These are phyloP conservation scores for Otus sunia DNA, from an alignment of 2,113 vertebrate species.

Conservation along the genomic window DNA sequence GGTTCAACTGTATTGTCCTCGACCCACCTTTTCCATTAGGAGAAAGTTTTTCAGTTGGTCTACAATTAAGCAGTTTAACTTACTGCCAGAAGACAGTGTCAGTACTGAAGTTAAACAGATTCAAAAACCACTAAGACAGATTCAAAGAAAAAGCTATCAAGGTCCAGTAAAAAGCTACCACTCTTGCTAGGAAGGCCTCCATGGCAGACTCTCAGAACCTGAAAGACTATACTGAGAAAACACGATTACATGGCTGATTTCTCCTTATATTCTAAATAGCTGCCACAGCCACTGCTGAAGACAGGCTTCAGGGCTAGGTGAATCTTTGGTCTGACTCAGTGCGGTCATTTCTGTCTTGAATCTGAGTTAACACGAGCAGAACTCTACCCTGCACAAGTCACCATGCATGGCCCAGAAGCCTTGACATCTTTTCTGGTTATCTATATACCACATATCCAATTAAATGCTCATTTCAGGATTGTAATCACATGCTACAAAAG, in stretches of 20 bases:
- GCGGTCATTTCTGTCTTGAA: not conserved
- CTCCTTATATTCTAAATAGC: not conserved
- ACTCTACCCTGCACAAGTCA: not conserved
- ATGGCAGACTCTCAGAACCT: not conserved
- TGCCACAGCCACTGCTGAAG: not conserved
- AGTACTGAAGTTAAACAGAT: not conserved
- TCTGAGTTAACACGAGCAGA: not conserved
- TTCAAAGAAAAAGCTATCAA: not conserved
- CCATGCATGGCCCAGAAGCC: not conserved
- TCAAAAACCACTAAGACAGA: not conserved
- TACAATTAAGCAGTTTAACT: not conserved
- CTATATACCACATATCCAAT: not conserved
- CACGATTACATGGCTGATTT: not conserved
- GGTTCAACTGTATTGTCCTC: not conserved
- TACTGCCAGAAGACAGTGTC: rapidly evolving
- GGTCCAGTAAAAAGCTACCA: not conserved
- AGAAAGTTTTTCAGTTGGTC: not conserved
- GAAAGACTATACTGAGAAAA: not conserved
- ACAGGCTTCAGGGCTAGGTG: not conserved
- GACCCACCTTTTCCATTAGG: not conserved
- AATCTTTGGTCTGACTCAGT: not conserved
- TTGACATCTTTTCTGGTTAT: not conserved
- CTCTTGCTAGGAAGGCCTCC: not conserved
- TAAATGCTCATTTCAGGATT: not conserved
- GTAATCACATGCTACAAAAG: not conserved